These are phyloP conservation scores for Pimephales promelas DNA, from an alignment of 2,113 vertebrate species.

Conservation along the genomic window DNA sequence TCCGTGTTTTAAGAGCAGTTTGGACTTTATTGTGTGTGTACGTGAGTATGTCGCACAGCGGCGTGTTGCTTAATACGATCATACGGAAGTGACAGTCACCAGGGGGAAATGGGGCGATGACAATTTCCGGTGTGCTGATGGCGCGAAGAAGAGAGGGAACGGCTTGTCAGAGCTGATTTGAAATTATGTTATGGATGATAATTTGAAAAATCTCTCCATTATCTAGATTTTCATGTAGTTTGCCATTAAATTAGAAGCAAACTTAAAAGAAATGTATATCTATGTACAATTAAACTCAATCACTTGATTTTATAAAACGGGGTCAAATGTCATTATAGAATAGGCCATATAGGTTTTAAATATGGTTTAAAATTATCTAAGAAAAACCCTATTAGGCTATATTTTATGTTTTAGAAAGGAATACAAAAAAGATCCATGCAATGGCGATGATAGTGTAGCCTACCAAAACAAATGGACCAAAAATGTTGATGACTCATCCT, in stretches of 20 bases:
- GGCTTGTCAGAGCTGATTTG: background rate
- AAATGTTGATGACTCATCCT: background rate
- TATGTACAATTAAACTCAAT: too few species aligned
- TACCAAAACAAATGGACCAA: background rate
- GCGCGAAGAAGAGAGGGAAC: constrained; percentile 65
- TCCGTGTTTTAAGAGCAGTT: constrained; percentile 22
- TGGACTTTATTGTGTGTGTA: constrained; percentile 44
- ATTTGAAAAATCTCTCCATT: too few species aligned
- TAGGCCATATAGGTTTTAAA: background rate
- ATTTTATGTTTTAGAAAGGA: background rate
- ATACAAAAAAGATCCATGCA: background rate
- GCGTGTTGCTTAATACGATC: constrained; percentile 54
- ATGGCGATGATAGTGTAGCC: background rate
- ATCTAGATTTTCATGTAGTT: background rate
- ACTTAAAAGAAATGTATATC: background rate
- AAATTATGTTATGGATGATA: background rate
- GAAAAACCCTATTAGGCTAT: too few species aligned
- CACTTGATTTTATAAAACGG: background rate
- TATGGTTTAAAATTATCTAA: background rate
- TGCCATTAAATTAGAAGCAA: background rate
- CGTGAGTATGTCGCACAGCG: constrained; percentile 49
- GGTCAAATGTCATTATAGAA: background rate
- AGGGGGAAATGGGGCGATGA: constrained; percentile 52
- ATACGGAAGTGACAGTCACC: constrained; percentile 67
- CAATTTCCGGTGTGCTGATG: constrained; percentile 59